Evolutionary conservation across 2,888 invertebrate genomes (phyloP).

Genomic region (Microchrysa polita): DNA sequence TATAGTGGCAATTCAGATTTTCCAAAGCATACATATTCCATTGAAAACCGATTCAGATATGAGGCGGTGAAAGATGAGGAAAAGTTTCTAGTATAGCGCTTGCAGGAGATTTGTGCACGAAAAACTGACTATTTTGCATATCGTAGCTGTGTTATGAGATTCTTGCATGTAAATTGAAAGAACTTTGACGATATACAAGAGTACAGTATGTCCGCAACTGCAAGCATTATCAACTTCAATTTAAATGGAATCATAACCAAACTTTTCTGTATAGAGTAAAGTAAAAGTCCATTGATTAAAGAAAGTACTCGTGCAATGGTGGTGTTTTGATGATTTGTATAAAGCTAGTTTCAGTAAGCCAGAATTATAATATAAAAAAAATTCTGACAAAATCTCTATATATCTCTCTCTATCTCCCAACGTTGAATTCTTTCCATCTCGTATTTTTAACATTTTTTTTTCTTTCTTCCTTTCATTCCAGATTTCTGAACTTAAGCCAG

Average conservation of each 20-base stretch:
- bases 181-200: not conserved
- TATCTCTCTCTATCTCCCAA: too few species aligned
- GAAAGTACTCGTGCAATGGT: too few species aligned
- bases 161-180: constrained; percentile 21
- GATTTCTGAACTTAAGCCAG: constrained; percentile 76
- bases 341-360: too few species aligned
- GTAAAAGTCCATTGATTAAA: too few species aligned
- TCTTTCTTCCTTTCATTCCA: constrained; percentile 52
- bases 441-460: not conserved
- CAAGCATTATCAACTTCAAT: not conserved
- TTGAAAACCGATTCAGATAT: constrained; percentile 29
- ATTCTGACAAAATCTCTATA: too few species aligned
- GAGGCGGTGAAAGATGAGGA: constrained; percentile 10
- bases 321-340: too few species aligned
- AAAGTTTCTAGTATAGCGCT: constrained; percentile 21
- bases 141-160: not conserved
- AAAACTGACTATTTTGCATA: constrained; percentile 13
- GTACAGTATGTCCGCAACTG: not conserved
- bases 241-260: too few species aligned
- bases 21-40: constrained; percentile 31
- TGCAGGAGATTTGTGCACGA: constrained; percentile 30
- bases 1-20: too few species aligned
- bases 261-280: too few species aligned
- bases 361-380: too few species aligned
- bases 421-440: too few species aligned